Conservation (phyloP, 1,140 invertebrate genomes). For the Spodoptera litura region DNA sequence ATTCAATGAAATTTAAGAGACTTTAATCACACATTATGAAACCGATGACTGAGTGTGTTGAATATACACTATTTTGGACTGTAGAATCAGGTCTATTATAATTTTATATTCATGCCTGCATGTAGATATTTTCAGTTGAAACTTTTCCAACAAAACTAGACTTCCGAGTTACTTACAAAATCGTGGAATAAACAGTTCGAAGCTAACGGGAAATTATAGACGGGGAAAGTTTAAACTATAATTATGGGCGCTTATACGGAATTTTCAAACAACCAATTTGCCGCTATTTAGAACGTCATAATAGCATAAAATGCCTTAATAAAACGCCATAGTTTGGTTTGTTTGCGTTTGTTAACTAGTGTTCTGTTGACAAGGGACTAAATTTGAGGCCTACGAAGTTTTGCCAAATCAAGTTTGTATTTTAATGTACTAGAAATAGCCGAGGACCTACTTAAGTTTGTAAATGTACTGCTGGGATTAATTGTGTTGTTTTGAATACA, state of each 20-base stretch:
- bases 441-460: not conserved
- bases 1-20: too few species aligned
- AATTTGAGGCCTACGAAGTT: conserved; percentile 9
- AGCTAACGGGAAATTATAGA: conserved; percentile 50
- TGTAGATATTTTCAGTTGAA: not conserved
- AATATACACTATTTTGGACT: too few species aligned
- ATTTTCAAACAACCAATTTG: conserved; percentile 50
- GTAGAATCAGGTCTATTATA: too few species aligned
- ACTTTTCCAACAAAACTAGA: conserved; percentile 26
- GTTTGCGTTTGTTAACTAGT: conserved; percentile 30
- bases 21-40: too few species aligned
- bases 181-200: conserved; percentile 41
- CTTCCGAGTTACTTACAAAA: conserved; percentile 21
- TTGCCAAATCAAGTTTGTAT: conserved; percentile 2
- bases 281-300: conserved; percentile 40
- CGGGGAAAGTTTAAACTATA: conserved; percentile 50
- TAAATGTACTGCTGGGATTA: not conserved
- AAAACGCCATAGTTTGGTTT: conserved; percentile 38
- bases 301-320: conserved; percentile 47
- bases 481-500: too few species aligned
- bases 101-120: too few species aligned
- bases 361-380: conserved; percentile 13
- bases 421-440: not conserved
- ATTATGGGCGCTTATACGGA: conserved; percentile 50
- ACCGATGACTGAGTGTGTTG: too few species aligned